A percentile compares a stretch with the other conserved stretches of the same genome.
Evolutionary conservation across 2,888 invertebrate species (phyloP).

Genomic region (Copidosoma aretas): DNA sequence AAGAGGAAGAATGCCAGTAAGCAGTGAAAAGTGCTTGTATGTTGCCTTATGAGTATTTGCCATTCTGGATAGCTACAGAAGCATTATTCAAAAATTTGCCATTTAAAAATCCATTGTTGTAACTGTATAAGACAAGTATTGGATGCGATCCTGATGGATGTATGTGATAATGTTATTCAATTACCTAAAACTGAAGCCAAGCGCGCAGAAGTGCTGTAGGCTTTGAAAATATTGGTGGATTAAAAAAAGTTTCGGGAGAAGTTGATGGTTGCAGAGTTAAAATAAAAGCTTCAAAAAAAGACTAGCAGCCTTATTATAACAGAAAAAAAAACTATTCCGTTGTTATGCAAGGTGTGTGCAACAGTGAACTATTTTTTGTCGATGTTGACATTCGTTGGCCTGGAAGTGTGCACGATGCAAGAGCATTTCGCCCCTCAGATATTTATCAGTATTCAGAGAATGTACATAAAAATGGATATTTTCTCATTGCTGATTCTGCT

Average conservation of each 20-base stretch:
- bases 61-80: not conserved
- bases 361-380: not conserved
- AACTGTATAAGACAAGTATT: not conserved
- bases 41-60: not conserved
- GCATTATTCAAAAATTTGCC: not conserved
- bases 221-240: not conserved
- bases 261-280: not conserved
- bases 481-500: not conserved
- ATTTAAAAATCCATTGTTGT: not conserved
- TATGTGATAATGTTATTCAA: not conserved
- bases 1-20: too few species aligned
- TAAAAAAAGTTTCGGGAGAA: not conserved
- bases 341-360: not conserved
- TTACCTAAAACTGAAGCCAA: not conserved
- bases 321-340: not conserved
- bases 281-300: not conserved
- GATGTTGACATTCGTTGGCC: slow-evolving; percentile 1
- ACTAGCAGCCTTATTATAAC: not conserved
- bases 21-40: not conserved
- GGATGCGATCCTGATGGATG: not conserved
- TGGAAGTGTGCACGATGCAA: slow-evolving; percentile 2
- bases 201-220: not conserved
- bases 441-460: not conserved
- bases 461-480: not conserved
- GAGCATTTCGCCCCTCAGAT: not conserved